Conservation (phyloP, 2,113 vertebrate species). For the Chaetura pelagica region DNA sequence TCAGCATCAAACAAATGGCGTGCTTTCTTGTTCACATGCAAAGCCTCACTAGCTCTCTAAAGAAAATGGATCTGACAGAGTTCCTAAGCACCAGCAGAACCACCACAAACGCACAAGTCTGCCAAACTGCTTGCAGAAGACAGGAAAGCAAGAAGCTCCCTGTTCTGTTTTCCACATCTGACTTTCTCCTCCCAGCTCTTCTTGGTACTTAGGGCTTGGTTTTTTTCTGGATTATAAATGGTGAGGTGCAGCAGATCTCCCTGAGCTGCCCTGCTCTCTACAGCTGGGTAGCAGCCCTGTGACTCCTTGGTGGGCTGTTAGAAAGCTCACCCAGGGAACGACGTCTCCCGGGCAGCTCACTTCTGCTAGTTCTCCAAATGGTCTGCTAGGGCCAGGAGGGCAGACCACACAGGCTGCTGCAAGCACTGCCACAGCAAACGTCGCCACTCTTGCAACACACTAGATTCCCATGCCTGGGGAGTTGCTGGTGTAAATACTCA, state of each 20-base stretch:
- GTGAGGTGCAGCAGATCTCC: neutral
- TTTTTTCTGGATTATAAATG: neutral
- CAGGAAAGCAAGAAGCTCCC: neutral
- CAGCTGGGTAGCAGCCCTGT: neutral
- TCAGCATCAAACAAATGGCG: neutral
- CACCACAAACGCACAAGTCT: neutral
- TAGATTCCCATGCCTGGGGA: neutral
- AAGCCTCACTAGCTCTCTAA: neutral
- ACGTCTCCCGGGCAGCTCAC: neutral
- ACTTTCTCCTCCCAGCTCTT: neutral
- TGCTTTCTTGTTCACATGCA: neutral
- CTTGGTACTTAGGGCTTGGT: neutral
- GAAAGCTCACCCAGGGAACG: neutral
- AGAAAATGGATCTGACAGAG: neutral
- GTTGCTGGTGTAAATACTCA: neutral
- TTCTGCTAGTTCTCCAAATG: slow-evolving; percentile 15
- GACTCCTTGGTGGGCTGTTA: neutral
- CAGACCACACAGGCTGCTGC: slow-evolving; percentile 66
- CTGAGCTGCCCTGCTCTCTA: neutral
- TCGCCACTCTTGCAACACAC: slow-evolving; percentile 34
- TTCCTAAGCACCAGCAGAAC: neutral
- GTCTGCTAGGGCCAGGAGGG: slow-evolving; percentile 30
- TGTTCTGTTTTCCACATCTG: neutral
- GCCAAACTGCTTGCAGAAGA: neutral
- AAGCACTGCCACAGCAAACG: neutral